Base-by-base conservation (phyloP, 2,888 invertebrate genomes). In the Orthosia gothica region DNA sequence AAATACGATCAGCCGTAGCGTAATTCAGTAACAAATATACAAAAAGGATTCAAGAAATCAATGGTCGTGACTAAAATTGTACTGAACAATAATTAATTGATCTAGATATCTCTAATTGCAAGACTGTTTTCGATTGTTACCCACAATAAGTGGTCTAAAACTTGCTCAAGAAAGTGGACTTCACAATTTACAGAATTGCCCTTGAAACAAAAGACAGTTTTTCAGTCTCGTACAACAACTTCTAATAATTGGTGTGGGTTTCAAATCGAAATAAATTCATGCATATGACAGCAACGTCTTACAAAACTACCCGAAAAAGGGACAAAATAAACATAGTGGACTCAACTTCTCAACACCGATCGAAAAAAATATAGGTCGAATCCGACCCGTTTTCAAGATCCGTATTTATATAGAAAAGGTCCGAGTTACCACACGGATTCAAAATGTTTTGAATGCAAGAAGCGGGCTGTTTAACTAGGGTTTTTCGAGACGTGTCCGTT, bases 381-480 rank as follows among this genome's bases (percentile, higher is more conserved):
- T 50, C 40, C 26, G 26, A 59, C 74, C 65, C 49, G 55, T 58
- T 71, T 63, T 64, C 49, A 11, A 63, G 62, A n/a, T 67, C 62
- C 52, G 75, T 76, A 74, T 81, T 83, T 77, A 81, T 47, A 73
- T 81, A 58, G 63, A 75, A 83, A 83, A 69, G 74, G 63, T 23
- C 65, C 49, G n/a, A 72, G 54, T 68, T 63, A 68, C 61, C 67
- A 49, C 70, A n/a, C 26, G 79, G 72, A 69, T 26, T n/a, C 68
- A 77, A 83, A 82, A 85, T 87, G 86, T 87, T 86, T 88, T 85
- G 83, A 87, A 75, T 82, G 76, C 64, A 73, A 80, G 89, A 85
- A 87, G 86, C 80, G 82, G 82, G 79, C 84, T 87, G 84, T 89
- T 88, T 89, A 88, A 88, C 87, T 86, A 85, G 87, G 84, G 82